A percentile compares a stretch with the other conserved stretches of the same genome.
Evolutionary conservation across 2,797 vertebrate species (phyloP).

Genomic region (Momotus momota): DNA sequence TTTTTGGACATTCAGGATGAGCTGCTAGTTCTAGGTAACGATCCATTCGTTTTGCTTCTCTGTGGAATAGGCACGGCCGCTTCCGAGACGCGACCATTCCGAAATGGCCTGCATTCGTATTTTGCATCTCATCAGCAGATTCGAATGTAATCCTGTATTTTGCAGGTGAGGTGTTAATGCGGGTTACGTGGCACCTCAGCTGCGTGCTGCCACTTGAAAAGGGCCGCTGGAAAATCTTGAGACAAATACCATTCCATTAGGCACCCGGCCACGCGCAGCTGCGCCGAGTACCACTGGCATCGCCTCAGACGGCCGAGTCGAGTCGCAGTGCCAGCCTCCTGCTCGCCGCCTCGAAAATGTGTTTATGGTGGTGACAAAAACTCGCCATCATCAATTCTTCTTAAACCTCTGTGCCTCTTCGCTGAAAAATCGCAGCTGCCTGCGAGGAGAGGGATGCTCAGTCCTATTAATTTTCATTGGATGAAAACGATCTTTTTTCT

Average conservation of each 20-base stretch:
- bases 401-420: constrained; percentile 22
- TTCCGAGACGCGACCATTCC: background rate
- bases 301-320: background rate
- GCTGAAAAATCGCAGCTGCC: constrained; percentile 44
- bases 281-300: constrained; percentile 51
- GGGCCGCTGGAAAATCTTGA: constrained; percentile 53
- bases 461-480: constrained; percentile 41
- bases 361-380: constrained; percentile 53
- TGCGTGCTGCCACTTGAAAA: constrained; percentile 61
- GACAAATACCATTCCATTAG: constrained; percentile 59
- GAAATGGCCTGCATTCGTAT: background rate
- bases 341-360: constrained; percentile 18
- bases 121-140: constrained; percentile 53
- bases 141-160: constrained; percentile 35
- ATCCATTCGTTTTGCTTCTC: background rate
- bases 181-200: constrained; percentile 39
- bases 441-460: constrained; percentile 22
- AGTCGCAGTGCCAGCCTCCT: background rate
- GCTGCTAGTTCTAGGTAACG: background rate
- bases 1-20: background rate
- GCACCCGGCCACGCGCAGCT: constrained; percentile 34
- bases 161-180: constrained; percentile 53
- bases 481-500: constrained; percentile 3
- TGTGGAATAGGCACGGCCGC: background rate
- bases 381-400: constrained; percentile 55